Base-by-base conservation (phyloP, 2,113 vertebrate species). In the Hippopotamus amphibius region DNA sequence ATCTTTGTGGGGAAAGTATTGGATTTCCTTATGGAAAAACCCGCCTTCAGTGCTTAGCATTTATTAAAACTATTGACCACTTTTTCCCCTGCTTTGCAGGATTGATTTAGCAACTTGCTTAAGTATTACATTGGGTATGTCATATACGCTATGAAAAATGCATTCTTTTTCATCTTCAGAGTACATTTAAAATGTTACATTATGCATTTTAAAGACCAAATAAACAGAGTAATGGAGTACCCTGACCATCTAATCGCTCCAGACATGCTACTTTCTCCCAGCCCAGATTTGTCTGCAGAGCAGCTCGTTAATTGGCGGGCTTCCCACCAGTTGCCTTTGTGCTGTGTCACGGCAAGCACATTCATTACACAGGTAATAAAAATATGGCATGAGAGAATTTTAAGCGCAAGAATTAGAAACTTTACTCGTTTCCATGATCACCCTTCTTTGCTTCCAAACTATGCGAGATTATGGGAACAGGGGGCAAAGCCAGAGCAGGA, bases 141-240 rank as follows among this genome's bases (percentile, higher is more conserved):
- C 68, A 14, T 77, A 50, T 72, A 82, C 28, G 4, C 50, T 91
- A 72, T 82, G 61, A 63, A 95, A 96, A 89, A 80, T 59, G 16
- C 46, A 43, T 63, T 63, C 5, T 30, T 88, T 93, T 72, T 83
- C 76, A 80, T 76, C 69, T 87, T 96, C 66, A 15, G 28, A 74
- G 63, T 30, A 79, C 12, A 46, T 90, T 90, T 61, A 41, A 86
- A 93, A 95, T 68, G 55, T 74, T 93, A 57, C 57, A 53, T 84
- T 95, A n/a, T 68, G 74, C 55, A 87, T 93, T 92, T 96, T 93
- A 63, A 87, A 93, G 79, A 50, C 12, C 68, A 91, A 87, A 61
- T 87, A 86, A 95, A 69, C 46, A 63, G 53, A 50, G 5, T 48
- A 33, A 76, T 85, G 61, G 72, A 91, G 59, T 15, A 48, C 8